phyloP scores from a whole-genome alignment of 2,113 vertebrate species.

The Prolemur simus region DNA sequence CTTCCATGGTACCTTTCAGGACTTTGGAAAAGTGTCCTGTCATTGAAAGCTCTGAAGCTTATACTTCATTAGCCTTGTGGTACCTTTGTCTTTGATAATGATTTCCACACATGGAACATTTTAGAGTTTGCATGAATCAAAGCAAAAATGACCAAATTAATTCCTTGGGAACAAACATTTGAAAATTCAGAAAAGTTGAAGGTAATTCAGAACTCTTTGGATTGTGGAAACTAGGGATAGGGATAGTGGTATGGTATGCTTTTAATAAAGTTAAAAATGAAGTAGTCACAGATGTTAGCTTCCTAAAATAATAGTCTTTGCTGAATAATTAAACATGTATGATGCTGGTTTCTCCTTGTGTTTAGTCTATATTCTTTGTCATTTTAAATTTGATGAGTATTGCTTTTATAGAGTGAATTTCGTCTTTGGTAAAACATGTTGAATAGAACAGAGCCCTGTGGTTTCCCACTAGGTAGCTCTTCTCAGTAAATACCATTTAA shows the following conservation, averaged over 20 bases:
- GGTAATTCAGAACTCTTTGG: background rate
- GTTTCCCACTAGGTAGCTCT: background rate
- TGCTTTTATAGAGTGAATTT: background rate
- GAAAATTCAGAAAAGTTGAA: background rate
- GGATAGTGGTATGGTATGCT: background rate
- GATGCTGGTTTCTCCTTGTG: background rate
- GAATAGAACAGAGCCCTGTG: background rate
- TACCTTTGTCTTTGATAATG: background rate
- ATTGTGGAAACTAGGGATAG: background rate
- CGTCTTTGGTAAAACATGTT: background rate
- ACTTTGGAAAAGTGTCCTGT: background rate
- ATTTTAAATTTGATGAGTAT: background rate
- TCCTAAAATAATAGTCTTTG: background rate
- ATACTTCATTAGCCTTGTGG: background rate
- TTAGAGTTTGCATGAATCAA: background rate
- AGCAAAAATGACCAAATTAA: background rate
- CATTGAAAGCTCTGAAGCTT: background rate
- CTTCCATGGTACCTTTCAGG: background rate
- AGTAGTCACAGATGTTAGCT: background rate
- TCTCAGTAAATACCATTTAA: background rate
- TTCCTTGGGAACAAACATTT: background rate
- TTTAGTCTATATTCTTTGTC: background rate
- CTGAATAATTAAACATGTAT: background rate
- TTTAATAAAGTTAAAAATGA: background rate
- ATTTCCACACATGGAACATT: background rate